Percentiles rank a stretch among this genome's conserved stretches.
Evolutionary conservation across 92 coral and sea anemone genomes (phyloP).

Genomic region (Pocillopora grandis): DNA sequence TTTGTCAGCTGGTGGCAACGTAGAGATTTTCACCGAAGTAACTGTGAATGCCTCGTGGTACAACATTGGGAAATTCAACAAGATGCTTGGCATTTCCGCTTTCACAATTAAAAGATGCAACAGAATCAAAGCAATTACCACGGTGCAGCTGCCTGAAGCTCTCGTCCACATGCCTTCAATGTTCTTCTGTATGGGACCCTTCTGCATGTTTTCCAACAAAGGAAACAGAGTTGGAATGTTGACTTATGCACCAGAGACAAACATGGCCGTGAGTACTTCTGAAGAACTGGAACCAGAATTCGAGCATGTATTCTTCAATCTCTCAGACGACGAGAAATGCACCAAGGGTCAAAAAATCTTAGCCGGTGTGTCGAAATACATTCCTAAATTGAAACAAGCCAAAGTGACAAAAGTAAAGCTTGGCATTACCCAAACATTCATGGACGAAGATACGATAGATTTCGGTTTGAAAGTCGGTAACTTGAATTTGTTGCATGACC

Average conservation of each 20-base stretch:
- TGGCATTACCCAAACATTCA: constrained; percentile 58
- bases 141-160: constrained; percentile 49
- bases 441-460: constrained; percentile 22
- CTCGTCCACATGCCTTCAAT: constrained; percentile 54
- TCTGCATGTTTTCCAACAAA: constrained; percentile 63
- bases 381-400: constrained; percentile 57
- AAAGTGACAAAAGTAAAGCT: constrained; percentile 50
- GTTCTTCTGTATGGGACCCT: constrained; percentile 76
- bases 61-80: constrained; percentile 62
- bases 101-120: constrained; percentile 33
- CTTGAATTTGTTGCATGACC: constrained; percentile 52
- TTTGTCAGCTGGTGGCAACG: background rate
- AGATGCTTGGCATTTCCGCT: constrained; percentile 34
- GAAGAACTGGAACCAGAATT: constrained; percentile 41
- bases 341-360: constrained; percentile 55
- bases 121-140: constrained; percentile 62
- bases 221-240: constrained; percentile 65
- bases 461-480: constrained; percentile 38
- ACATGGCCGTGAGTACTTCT: constrained; percentile 47
- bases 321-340: constrained; percentile 40
- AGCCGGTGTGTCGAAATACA: constrained; percentile 52
- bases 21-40: constrained; percentile 14
- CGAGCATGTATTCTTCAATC: background rate
- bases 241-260: constrained; percentile 73
- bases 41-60: constrained; percentile 70